A percentile compares a stretch with the other conserved stretches of the same genome.
Conservation (phyloP, 1,140 invertebrate species). For the Galleria mellonella region DNA sequence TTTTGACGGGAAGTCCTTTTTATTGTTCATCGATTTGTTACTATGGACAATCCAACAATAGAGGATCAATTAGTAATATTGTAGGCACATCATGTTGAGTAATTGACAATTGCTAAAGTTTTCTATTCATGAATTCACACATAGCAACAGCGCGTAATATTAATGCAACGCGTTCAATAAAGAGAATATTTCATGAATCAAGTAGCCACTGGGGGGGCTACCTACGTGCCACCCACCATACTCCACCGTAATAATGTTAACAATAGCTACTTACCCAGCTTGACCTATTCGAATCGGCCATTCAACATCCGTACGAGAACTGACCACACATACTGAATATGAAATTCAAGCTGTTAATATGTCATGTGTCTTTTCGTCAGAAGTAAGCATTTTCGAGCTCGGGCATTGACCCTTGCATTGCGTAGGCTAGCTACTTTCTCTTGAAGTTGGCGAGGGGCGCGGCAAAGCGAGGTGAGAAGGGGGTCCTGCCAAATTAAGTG, state of each 20-base stretch:
- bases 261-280: conserved; percentile 6
- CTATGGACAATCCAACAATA: too few species aligned
- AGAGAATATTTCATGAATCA: too few species aligned
- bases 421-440: conserved; percentile 73
- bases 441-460: conserved; percentile 46
- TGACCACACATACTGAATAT: conserved; percentile 68
- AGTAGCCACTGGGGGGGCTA: neutral
- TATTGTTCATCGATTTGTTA: too few species aligned
- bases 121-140: too few species aligned
- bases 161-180: too few species aligned
- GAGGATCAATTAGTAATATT: too few species aligned
- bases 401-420: conserved; percentile 70
- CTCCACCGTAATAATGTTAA: neutral
- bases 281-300: conserved; percentile 54
- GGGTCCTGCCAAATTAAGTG: conserved; percentile 70
- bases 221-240: neutral
- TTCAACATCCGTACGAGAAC: conserved; percentile 58
- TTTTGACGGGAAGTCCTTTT: too few species aligned
- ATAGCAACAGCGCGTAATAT: too few species aligned
- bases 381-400: conserved; percentile 68
- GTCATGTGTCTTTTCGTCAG: conserved; percentile 62
- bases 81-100: too few species aligned
- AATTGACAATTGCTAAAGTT: too few species aligned
- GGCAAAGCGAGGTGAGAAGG: conserved; percentile 40
- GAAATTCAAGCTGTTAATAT: conserved; percentile 64